These are phyloP conservation scores for Chrysocyon brachyurus DNA, from an alignment of 2,797 vertebrate species.

Conservation along the genomic window DNA sequence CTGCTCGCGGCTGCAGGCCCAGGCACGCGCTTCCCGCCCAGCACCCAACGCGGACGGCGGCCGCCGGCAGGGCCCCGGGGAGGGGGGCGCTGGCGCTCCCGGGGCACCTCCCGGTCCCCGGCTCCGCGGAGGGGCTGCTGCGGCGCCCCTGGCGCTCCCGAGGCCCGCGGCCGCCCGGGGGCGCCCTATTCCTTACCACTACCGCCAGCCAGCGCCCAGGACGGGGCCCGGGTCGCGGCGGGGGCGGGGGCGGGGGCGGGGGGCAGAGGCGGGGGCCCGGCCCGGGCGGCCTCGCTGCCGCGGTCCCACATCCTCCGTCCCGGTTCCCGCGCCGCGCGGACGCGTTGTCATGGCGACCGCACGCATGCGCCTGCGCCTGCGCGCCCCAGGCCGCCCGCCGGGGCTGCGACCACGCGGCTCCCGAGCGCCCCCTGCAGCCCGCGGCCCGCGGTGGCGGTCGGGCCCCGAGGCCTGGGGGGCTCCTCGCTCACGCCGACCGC, in stretches of 20 bases:
- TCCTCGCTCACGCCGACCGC: not conserved
- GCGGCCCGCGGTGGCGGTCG: too few species aligned
- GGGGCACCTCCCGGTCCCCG: not conserved
- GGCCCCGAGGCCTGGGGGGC: not conserved
- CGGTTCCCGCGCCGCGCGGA: not conserved
- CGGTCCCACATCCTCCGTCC: accelerated
- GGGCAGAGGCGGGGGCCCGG: accelerated
- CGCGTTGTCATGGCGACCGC: not conserved
- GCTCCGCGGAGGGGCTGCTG: accelerated
- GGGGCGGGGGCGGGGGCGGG: accelerated
- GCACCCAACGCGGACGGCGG: too few species aligned
- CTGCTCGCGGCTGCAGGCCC: too few species aligned
- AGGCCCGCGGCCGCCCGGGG: not conserved
- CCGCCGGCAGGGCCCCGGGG: too few species aligned
- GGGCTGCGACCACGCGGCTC: accelerated
- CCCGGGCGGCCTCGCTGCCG: accelerated
- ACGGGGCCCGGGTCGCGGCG: accelerated
- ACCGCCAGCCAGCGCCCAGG: accelerated
- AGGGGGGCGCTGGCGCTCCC: not conserved
- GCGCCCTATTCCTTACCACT: not conserved
- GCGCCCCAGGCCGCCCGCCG: accelerated
- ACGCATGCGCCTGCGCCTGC: not conserved
- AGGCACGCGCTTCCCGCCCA: too few species aligned
- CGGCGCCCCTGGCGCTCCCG: not conserved
- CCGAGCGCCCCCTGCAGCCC: accelerated